Conservation (phyloP, 2,797 vertebrate species). For the Ptychadena robeensis region DNA sequence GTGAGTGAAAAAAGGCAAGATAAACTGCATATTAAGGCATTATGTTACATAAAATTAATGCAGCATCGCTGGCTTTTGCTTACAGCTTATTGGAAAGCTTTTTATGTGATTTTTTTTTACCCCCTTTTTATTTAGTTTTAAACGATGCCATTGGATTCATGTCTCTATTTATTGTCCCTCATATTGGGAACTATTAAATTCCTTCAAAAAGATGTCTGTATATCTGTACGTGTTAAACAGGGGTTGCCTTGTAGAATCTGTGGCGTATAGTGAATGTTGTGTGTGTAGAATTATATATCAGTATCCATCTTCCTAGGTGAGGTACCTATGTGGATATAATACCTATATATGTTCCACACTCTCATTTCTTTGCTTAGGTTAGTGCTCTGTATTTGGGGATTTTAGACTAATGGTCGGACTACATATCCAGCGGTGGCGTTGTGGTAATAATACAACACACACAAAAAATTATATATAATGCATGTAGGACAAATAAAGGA, state of each 20-base stretch:
- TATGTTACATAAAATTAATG: conserved; percentile 89
- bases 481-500: no score
- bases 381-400: no score
- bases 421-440: no score
- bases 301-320: no score
- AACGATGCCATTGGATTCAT: conserved; percentile 18
- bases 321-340: no score
- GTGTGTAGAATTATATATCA: not conserved
- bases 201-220: not conserved
- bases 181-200: not conserved
- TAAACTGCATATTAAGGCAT: conserved; percentile 93
- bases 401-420: no score
- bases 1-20: conserved; percentile 94
- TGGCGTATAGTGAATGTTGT: not conserved
- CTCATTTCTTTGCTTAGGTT: no score
- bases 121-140: conserved; percentile 69
- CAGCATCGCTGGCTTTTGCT: conserved; percentile 80
- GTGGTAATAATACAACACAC: no score
- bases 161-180: not conserved
- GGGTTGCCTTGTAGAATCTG: no score
- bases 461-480: no score
- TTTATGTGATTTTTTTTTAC: conserved; percentile 71
- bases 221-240: not conserved
- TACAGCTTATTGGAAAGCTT: conserved; percentile 72
- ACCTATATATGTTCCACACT: no score